Evolutionary conservation across 2,113 vertebrate genomes (phyloP).

Genomic region (Peucedramus taeniatus): DNA sequence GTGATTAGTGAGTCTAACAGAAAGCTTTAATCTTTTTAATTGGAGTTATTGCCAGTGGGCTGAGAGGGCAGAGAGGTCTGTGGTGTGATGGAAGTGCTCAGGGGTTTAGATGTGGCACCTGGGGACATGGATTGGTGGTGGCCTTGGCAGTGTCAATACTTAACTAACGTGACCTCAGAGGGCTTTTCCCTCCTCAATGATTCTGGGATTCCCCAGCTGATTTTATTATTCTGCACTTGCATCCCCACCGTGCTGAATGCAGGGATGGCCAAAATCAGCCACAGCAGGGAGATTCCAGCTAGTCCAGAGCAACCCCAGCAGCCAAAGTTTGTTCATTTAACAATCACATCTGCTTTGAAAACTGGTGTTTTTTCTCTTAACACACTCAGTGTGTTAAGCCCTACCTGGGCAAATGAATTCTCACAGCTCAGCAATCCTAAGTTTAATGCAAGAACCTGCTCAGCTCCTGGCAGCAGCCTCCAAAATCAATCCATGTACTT

Average conservation of each 20-base stretch:
- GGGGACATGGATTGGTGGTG: background rate
- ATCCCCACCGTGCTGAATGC: accelerated
- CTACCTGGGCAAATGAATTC: background rate
- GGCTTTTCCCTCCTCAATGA: background rate
- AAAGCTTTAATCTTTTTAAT: constrained; percentile 30
- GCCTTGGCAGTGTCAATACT: background rate
- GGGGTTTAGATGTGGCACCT: background rate
- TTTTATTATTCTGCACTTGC: background rate
- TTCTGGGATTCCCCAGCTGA: background rate
- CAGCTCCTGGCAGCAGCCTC: background rate
- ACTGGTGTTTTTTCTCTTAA: background rate
- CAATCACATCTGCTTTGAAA: background rate
- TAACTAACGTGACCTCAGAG: background rate
- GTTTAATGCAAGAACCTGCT: background rate
- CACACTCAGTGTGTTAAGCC: background rate
- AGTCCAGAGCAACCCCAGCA: background rate
- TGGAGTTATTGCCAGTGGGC: background rate
- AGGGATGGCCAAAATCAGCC: background rate
- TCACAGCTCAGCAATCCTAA: background rate
- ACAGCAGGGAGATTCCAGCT: background rate
- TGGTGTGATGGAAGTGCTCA: background rate
- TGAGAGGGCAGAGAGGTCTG: background rate
- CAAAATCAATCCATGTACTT: background rate
- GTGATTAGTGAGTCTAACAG: background rate
- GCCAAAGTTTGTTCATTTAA: background rate